A percentile compares a stretch with the other conserved stretches of the same genome.
Evolutionary conservation across 2,797 vertebrate genomes (phyloP).

Genomic region (Platalea minor): DNA sequence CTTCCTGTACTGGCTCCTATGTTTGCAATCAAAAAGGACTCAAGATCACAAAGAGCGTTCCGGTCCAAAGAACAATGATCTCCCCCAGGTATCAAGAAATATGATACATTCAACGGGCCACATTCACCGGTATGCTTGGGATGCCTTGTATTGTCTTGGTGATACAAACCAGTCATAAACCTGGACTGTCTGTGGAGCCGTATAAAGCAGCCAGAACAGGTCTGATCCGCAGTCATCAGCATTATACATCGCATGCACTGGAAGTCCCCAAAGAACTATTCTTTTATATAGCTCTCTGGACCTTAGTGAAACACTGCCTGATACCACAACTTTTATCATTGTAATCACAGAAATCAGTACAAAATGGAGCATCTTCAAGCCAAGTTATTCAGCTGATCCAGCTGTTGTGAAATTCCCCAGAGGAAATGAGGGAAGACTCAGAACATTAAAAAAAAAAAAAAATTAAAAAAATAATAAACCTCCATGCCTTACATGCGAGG

Average conservation of each 20-base stretch:
- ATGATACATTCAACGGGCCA: background rate
- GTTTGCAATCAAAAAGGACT: constrained; percentile 46
- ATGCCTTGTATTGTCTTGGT: background rate
- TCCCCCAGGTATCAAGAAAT: constrained; percentile 47
- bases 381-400: constrained; percentile 6
- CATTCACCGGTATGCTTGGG: background rate
- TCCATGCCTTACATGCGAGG: background rate
- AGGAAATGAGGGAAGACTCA: background rate
- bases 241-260: background rate
- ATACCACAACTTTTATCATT: background rate
- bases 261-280: background rate
- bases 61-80: constrained; percentile 9
- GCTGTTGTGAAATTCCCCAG: constrained; percentile 11
- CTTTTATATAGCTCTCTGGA: background rate
- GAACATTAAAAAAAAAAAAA: background rate
- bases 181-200: background rate
- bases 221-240: background rate
- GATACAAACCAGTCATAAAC: background rate
- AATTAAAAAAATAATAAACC: background rate
- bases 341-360: background rate
- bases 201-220: background rate
- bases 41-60: background rate
- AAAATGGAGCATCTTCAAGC: background rate
- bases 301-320: background rate
- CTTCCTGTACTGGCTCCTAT: constrained; percentile 53